Percentiles rank a stretch among this genome's conserved stretches.
phyloP scores from a whole-genome alignment of 2,888 invertebrate genomes.

The Atethmia centrago region DNA sequence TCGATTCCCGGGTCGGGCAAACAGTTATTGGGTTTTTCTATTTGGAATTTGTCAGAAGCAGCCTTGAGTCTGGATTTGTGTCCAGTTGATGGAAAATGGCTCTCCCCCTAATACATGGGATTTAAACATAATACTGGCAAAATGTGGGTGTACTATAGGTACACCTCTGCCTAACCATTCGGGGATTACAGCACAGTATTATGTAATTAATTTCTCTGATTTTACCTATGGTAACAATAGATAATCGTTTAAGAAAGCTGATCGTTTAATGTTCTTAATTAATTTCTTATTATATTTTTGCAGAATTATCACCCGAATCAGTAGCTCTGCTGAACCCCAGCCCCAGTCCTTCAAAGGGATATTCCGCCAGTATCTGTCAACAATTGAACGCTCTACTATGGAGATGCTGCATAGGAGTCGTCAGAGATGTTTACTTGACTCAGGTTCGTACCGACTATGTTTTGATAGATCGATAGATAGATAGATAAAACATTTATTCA shows the following conservation, averaged over 20 bases:
- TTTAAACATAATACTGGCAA: too few relatives aligned
- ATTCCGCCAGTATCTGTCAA: slow-evolving; percentile 76
- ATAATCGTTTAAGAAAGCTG: slow-evolving; percentile 17
- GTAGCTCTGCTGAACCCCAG: slow-evolving; percentile 79
- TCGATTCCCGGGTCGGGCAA: not conserved
- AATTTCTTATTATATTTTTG: slow-evolving; percentile 34
- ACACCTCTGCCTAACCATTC: not conserved
- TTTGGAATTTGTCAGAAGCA: not conserved
- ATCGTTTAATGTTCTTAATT: not conserved
- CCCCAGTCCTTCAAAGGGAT: slow-evolving; percentile 66
- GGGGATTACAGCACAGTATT: not conserved
- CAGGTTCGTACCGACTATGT: too few relatives aligned
- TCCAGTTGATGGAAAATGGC: not conserved
- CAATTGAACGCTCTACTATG: slow-evolving; percentile 82
- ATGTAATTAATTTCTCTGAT: not conserved
- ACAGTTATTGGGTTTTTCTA: not conserved
- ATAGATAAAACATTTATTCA: too few relatives aligned
- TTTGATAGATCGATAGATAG: too few relatives aligned
- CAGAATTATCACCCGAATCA: slow-evolving; percentile 80
- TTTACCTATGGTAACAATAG: not conserved
- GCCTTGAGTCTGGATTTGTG: not conserved
- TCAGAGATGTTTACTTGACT: slow-evolving; percentile 85
- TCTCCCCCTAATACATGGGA: not conserved
- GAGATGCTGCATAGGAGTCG: slow-evolving; percentile 81
- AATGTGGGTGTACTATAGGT: not conserved